These are phyloP conservation scores for Villa cingulata DNA, from an alignment of 2,888 invertebrate genomes.

Conservation along the genomic window DNA sequence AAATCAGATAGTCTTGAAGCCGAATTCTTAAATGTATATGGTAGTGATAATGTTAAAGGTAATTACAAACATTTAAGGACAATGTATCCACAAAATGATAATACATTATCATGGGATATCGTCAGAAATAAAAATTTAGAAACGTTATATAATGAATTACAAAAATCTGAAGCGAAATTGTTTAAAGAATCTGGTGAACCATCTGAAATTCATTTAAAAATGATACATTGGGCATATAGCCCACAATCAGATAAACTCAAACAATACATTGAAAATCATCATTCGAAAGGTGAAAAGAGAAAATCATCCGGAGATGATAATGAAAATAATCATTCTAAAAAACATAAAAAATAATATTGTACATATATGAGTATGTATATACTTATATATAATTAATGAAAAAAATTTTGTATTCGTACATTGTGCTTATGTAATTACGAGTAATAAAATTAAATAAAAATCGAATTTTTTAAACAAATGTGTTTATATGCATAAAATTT, in stretches of 20 bases:
- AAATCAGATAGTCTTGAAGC: conserved; percentile 38
- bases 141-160: conserved; percentile 41
- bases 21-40: conserved; percentile 52
- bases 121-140: conserved; percentile 51
- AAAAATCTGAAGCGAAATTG: conserved; percentile 47
- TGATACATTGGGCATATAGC: conserved; percentile 64
- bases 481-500: no score
- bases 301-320: conserved; percentile 25
- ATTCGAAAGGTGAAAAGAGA: conserved; percentile 30
- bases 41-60: conserved; percentile 43
- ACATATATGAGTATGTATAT: no score
- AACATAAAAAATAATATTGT: conserved; percentile 13
- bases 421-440: no score
- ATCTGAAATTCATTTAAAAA: conserved; percentile 49
- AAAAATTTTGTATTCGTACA: background rate
- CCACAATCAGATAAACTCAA: conserved; percentile 56
- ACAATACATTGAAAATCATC: conserved; percentile 35
- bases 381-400: no score
- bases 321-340: conserved; percentile 22
- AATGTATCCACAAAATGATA: conserved; percentile 40
- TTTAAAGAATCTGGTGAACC: conserved; percentile 54
- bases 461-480: no score
- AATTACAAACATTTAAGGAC: conserved; percentile 58
- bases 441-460: no score
- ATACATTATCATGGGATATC: conserved; percentile 58